These are phyloP conservation scores for Xenotilapia leptura DNA, from an alignment of 2,113 vertebrate species.

Conservation along the genomic window DNA sequence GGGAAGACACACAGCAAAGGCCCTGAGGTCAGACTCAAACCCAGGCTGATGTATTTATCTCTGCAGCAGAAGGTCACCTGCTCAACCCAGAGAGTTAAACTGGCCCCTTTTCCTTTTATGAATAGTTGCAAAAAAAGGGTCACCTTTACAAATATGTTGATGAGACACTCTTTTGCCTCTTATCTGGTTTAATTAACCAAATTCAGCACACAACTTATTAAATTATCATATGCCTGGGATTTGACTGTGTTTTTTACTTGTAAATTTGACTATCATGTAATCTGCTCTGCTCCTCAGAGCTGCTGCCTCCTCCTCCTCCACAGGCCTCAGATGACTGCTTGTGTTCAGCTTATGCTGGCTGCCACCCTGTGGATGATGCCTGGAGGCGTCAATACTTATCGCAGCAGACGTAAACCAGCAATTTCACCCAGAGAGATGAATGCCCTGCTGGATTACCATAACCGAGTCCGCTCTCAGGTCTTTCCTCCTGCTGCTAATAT, in stretches of 20 bases:
- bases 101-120: neutral
- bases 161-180: neutral
- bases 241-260: neutral
- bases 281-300: neutral
- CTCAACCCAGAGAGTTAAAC: neutral
- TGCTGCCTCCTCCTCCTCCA: neutral
- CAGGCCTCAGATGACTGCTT: slow-evolving; percentile 60
- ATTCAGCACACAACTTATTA: neutral
- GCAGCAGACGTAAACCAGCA: slow-evolving; percentile 58
- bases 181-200: neutral
- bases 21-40: neutral
- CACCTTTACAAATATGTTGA: neutral
- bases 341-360: slow-evolving; percentile 64
- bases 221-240: neutral
- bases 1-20: neutral
- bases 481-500: slow-evolving; percentile 83
- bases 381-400: slow-evolving; percentile 21
- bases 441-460: slow-evolving; percentile 81
- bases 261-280: neutral
- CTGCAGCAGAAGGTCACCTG: neutral
- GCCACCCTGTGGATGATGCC: slow-evolving; percentile 70
- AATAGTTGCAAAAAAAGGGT: neutral
- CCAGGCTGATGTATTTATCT: neutral
- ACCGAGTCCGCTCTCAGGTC: slow-evolving; percentile 80
- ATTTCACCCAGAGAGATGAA: slow-evolving; percentile 76